Conservation (phyloP, 53 echinoderm and acorn worm genomes). For the Holothuria scabra region DNA sequence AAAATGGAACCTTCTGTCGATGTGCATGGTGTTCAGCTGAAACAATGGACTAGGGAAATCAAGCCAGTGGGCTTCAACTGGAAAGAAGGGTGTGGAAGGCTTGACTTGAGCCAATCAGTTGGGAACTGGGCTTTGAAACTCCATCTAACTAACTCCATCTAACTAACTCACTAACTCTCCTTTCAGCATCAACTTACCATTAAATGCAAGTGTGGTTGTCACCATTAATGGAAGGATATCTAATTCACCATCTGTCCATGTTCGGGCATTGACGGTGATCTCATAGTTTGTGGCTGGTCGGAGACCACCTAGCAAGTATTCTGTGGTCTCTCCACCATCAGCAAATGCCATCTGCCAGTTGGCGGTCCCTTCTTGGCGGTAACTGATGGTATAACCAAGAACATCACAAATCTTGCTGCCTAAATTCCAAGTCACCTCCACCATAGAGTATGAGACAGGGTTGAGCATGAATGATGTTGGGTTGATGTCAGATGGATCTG, state of each 20-base stretch:
- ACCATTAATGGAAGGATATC: neutral
- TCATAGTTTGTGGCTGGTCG: conserved; percentile 55
- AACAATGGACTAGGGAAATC: too few relatives aligned
- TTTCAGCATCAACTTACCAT: neutral
- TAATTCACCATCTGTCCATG: conserved; percentile 32
- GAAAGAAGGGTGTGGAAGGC: too few relatives aligned
- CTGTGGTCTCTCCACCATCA: conserved; percentile 53
- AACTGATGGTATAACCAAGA: conserved; percentile 66
- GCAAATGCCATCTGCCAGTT: conserved; percentile 15
- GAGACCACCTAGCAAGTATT: conserved; percentile 43
- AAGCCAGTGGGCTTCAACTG: too few relatives aligned
- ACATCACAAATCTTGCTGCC: conserved; percentile 73
- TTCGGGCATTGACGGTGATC: conserved; percentile 19
- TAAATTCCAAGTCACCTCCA: conserved; percentile 63
- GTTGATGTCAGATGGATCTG: conserved; percentile 53
- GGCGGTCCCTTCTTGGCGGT: conserved; percentile 6
- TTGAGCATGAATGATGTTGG: conserved; percentile 63
- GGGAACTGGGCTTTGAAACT: too few relatives aligned
- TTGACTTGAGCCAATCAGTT: too few relatives aligned
- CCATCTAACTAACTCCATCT: too few relatives aligned
- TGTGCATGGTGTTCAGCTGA: too few relatives aligned
- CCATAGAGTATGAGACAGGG: conserved; percentile 37
- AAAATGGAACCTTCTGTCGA: too few relatives aligned
- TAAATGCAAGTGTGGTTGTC: neutral
- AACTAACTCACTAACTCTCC: too few relatives aligned